phyloP scores from a whole-genome alignment of 2,888 invertebrate genomes.

The Elysia crispata region DNA sequence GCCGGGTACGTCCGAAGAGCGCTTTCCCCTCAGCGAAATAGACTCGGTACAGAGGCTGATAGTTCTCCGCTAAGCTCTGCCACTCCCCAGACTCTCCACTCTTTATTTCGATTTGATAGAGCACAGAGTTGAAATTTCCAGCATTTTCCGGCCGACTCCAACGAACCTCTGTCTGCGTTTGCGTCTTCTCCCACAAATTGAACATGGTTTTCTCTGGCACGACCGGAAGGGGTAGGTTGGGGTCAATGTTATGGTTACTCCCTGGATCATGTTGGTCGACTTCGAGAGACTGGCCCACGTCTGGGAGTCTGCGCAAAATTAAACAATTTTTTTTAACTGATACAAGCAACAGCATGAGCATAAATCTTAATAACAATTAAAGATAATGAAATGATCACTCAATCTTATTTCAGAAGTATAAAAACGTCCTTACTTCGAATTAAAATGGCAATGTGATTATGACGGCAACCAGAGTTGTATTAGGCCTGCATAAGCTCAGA shows the following conservation, averaged over 20 bases:
- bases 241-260: conserved; percentile 20
- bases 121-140: neutral
- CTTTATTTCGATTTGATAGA: conserved; percentile 22
- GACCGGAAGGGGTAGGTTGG: conserved; percentile 14
- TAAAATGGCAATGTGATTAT: no score
- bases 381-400: no score
- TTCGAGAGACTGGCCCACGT: neutral
- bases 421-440: no score
- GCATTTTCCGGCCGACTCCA: conserved; percentile 29
- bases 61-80: conserved; percentile 10
- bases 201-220: conserved; percentile 33
- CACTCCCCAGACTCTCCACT: conserved; percentile 16
- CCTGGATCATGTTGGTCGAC: neutral
- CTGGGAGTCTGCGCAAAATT: conserved; percentile 3
- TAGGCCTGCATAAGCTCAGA: no score
- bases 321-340: no score
- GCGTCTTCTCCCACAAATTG: conserved; percentile 32
- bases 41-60: conserved; percentile 16
- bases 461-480: no score
- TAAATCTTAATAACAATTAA: no score
- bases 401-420: no score
- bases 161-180: conserved; percentile 30
- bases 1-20: neutral
- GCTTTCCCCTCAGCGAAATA: conserved; percentile 29
- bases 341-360: no score